These are phyloP conservation scores for Metopia argyrocephala DNA, from an alignment of 2,888 invertebrate genomes.

Conservation along the genomic window DNA sequence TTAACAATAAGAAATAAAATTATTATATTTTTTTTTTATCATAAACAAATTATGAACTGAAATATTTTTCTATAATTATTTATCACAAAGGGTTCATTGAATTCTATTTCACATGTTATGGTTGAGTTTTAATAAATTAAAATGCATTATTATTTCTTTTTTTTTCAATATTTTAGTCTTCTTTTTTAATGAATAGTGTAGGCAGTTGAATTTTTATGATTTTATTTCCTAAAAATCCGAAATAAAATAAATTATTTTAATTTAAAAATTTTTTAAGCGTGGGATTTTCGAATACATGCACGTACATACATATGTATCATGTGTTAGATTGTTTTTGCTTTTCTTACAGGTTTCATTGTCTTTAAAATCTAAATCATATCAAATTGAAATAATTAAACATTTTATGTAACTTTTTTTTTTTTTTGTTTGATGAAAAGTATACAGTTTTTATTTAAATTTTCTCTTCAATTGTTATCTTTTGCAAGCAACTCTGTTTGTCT, in stretches of 20 bases:
- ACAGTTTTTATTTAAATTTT: conserved; percentile 36
- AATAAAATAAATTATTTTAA: not conserved
- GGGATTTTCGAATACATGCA: conserved; percentile 45
- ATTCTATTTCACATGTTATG: conserved; percentile 40
- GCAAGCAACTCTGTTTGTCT: conserved; percentile 21
- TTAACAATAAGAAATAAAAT: too few relatives aligned
- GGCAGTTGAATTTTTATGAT: conserved; percentile 36
- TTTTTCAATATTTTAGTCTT: conserved; percentile 12
- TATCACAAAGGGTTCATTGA: conserved; percentile 47
- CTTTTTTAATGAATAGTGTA: conserved; percentile 40
- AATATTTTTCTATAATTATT: conserved; percentile 13
- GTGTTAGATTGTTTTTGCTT: not conserved
- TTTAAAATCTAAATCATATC: conserved; percentile 30
- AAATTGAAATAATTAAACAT: conserved; percentile 60
- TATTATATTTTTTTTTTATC: too few relatives aligned
- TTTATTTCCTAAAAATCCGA: conserved; percentile 31
- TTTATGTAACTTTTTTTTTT: conserved; percentile 11
- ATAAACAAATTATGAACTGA: conserved; percentile 26
- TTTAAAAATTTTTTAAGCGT: conserved; percentile 38
- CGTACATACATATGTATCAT: too few relatives aligned
- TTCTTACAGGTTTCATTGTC: conserved; percentile 17
- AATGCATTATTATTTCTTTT: conserved; percentile 38
- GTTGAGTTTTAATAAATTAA: conserved; percentile 28
- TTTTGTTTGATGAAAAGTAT: not conserved
- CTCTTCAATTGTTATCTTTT: conserved; percentile 26